Conservation (phyloP, 53 echinoderm and acorn worm genomes). For the Apostichopus leukothele region DNA sequence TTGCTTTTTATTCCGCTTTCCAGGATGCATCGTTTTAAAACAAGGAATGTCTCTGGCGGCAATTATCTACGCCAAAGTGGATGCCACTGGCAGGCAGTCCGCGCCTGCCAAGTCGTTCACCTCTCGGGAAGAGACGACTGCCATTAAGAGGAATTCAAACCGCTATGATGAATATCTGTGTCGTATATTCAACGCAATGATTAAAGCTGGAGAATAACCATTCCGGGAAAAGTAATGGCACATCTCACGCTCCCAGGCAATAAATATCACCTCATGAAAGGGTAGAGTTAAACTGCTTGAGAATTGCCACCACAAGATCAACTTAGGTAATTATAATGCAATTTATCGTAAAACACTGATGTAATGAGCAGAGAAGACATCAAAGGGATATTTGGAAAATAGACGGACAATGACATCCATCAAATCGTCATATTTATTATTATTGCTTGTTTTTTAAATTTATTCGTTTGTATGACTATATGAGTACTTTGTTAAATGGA, state of each 20-base stretch:
- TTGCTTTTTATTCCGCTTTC: neutral
- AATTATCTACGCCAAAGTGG: neutral
- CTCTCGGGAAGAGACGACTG: slow-evolving; percentile 14
- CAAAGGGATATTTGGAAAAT: neutral
- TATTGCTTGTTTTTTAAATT: no score
- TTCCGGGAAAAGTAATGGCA: slow-evolving; percentile 15
- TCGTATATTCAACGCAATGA: slow-evolving; percentile 10
- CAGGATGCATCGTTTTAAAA: neutral
- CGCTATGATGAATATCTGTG: slow-evolving; percentile 16
- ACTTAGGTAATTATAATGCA: neutral
- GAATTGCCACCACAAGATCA: neutral
- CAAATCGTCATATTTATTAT: no score
- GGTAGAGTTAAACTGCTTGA: neutral
- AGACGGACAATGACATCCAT: no score
- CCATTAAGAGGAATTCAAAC: neutral
- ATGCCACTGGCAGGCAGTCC: slow-evolving; percentile 4
- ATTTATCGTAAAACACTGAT: neutral
- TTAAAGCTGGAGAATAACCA: neutral
- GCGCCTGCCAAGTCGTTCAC: slow-evolving; percentile 25
- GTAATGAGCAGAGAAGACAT: neutral
- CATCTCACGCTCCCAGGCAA: neutral
- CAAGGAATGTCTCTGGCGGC: neutral
- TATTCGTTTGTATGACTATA: no score
- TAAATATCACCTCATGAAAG: neutral
- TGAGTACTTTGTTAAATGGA: no score